Conservation (phyloP, 2,797 vertebrate species). For the Aulostomus chinensis region DNA sequence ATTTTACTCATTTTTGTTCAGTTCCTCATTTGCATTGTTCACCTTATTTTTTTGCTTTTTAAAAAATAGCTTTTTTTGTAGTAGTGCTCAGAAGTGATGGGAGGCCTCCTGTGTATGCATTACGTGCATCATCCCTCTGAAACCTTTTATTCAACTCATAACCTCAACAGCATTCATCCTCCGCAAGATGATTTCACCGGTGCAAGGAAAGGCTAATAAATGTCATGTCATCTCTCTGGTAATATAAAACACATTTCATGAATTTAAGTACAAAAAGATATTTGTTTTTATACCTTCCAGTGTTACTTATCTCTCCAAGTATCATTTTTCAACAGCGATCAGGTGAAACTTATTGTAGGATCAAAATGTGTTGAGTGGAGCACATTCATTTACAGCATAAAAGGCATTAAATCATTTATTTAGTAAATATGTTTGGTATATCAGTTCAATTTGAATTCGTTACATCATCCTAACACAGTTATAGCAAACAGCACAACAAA, state of each 20-base stretch:
- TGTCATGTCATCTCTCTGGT: constrained; percentile 43
- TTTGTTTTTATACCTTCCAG: constrained; percentile 27
- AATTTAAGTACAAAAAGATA: constrained; percentile 33
- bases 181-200: constrained; percentile 50
- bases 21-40: no score
- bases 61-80: no score
- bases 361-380: neutral
- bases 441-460: no score
- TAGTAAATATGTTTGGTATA: no score
- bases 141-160: constrained; percentile 62
- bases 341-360: neutral
- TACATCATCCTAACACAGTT: no score
- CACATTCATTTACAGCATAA: neutral
- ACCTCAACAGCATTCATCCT: constrained; percentile 36
- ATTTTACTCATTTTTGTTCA: no score
- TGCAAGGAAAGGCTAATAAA: constrained; percentile 57
- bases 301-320: constrained; percentile 17
- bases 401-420: no score
- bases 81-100: no score
- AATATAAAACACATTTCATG: constrained; percentile 43
- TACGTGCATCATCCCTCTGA: constrained; percentile 60
- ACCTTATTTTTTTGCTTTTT: no score
- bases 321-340: constrained; percentile 27
- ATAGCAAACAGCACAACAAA: no score
- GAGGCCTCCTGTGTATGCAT: constrained; percentile 38